Percentiles rank a stretch among this genome's conserved stretches.
Evolutionary conservation across 2,888 invertebrate species (phyloP).

Genomic region (Heliconius ismenius): DNA sequence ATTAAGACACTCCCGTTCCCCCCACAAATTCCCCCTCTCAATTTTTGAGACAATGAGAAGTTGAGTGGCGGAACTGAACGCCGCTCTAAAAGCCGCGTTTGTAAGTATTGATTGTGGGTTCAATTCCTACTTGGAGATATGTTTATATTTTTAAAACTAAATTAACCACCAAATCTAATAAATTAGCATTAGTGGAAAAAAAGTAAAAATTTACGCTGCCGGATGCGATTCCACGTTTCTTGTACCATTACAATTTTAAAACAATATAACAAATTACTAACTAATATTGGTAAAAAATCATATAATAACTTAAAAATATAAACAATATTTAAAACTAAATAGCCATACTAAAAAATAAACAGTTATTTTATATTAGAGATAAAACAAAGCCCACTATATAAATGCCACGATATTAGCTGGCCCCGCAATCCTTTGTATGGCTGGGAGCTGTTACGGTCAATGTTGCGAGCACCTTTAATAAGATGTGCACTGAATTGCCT

Average conservation of each 20-base stretch:
- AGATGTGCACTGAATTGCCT: slow-evolving; percentile 17
- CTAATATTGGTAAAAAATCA: too few relatives aligned
- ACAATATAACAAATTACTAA: too few relatives aligned
- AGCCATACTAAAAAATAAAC: not conserved
- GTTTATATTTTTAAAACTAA: too few relatives aligned
- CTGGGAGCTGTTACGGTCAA: slow-evolving; percentile 20
- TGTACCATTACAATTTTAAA: too few relatives aligned
- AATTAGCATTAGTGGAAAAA: not conserved
- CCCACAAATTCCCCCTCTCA: too few relatives aligned
- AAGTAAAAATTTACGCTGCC: too few relatives aligned
- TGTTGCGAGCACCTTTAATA: slow-evolving; percentile 19
- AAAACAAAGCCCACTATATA: not conserved
- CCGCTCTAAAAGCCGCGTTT: too few relatives aligned
- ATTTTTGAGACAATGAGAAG: too few relatives aligned
- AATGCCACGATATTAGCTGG: not conserved
- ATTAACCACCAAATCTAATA: not conserved
- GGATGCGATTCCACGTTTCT: too few relatives aligned
- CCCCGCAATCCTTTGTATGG: slow-evolving; percentile 20
- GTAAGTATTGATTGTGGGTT: not conserved
- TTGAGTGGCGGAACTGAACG: too few relatives aligned
- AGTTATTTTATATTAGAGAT: slow-evolving; percentile 7
- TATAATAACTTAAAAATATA: not conserved
- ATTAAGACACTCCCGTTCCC: too few relatives aligned
- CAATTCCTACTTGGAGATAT: not conserved
- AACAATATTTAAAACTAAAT: not conserved